Percentiles rank a stretch among this genome's conserved stretches.
Evolutionary conservation across 2,113 vertebrate genomes (phyloP).

Genomic region (Vulpes lagopus): DNA sequence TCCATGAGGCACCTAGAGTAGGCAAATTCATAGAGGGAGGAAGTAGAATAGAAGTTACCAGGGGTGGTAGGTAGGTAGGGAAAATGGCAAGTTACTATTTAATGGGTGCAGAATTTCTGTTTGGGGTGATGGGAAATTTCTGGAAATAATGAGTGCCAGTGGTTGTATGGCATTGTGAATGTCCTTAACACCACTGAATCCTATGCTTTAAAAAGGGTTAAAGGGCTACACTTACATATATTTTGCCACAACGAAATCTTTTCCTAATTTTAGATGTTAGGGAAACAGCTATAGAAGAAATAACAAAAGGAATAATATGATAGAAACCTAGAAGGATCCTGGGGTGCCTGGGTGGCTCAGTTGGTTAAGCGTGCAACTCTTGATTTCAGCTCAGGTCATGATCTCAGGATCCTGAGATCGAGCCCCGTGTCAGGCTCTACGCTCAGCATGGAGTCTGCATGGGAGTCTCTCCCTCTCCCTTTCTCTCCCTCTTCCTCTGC

Average conservation of each 20-base stretch:
- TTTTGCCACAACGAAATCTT: background rate
- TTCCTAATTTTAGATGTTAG: background rate
- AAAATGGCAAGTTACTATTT: background rate
- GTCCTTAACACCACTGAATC: background rate
- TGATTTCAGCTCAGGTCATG: background rate
- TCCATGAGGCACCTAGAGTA: background rate
- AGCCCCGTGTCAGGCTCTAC: background rate
- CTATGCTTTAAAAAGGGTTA: background rate
- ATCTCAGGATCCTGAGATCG: background rate
- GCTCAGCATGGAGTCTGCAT: background rate
- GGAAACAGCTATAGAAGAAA: background rate
- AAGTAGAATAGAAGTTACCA: background rate
- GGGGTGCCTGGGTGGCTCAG: background rate
- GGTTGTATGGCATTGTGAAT: background rate
- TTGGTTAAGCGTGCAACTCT: background rate
- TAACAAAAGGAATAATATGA: background rate
- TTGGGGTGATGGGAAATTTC: background rate
- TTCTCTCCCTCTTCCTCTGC: background rate
- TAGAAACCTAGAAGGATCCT: background rate
- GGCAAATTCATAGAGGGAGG: background rate
- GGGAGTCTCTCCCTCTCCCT: background rate
- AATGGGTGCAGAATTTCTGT: background rate
- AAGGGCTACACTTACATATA: background rate
- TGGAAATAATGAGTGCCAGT: background rate
- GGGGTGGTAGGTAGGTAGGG: fast-evolving